A percentile compares a stretch with the other conserved stretches of the same genome.
These are phyloP conservation scores for Acropternis orthonyx DNA, from an alignment of 2,797 vertebrate species.

Conservation along the genomic window DNA sequence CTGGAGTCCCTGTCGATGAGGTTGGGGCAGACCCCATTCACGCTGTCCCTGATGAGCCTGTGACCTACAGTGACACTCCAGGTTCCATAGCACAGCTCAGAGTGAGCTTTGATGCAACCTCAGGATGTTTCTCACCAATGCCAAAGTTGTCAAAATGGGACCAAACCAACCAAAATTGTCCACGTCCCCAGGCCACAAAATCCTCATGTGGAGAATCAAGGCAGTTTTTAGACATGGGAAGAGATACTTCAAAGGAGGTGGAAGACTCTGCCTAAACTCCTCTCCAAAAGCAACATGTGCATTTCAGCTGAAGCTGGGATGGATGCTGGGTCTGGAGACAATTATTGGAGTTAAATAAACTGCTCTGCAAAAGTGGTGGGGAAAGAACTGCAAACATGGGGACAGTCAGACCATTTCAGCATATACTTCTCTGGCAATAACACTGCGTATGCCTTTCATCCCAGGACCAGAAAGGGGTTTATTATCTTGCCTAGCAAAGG, in stretches of 20 bases:
- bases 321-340: background rate
- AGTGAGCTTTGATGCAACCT: background rate
- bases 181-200: background rate
- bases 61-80: background rate
- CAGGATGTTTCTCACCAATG: background rate
- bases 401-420: background rate
- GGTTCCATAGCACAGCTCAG: background rate
- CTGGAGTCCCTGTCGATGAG: background rate
- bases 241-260: background rate
- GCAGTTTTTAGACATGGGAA: background rate
- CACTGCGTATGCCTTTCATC: background rate
- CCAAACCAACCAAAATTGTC: background rate
- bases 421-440: background rate
- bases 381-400: background rate
- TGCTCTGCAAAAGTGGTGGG: background rate
- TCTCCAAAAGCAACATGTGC: background rate
- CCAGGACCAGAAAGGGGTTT: background rate
- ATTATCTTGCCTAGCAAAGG: background rate
- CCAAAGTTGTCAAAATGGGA: background rate
- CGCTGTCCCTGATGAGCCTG: background rate
- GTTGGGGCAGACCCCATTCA: background rate
- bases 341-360: background rate
- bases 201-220: accelerated
- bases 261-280: background rate
- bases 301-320: background rate